These are phyloP conservation scores for Himalopsyche phryganea DNA, from an alignment of 1,140 invertebrate genomes.

Conservation along the genomic window DNA sequence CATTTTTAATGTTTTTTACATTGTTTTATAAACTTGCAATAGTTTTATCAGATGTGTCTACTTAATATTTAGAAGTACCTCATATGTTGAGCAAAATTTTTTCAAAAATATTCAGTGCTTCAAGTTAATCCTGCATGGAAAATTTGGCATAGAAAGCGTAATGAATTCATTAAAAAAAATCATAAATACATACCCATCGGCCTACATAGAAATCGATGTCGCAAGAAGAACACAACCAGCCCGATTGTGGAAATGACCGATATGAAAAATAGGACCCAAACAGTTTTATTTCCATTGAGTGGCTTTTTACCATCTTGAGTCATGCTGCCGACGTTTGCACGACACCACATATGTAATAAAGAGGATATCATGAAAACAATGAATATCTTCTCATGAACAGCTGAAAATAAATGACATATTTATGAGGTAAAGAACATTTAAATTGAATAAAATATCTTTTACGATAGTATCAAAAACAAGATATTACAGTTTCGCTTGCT, in stretches of 20 bases:
- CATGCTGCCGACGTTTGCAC: constrained; percentile 48
- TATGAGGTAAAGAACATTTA: not conserved
- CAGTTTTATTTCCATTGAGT: constrained; percentile 45
- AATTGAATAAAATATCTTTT: no score
- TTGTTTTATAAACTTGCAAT: no score
- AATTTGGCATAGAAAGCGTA: no score
- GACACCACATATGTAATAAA: constrained; percentile 76
- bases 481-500: no score
- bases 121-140: no score
- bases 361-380: constrained; percentile 88
- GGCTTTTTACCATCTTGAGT: constrained; percentile 41
- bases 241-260: constrained; percentile 77
- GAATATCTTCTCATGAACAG: constrained; percentile 89
- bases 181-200: constrained; percentile 71
- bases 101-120: no score
- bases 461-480: no score
- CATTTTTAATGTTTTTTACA: no score
- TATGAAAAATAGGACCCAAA: constrained; percentile 65
- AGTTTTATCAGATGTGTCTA: no score
- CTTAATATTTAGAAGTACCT: no score
- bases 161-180: not conserved
- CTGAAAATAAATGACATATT: constrained; percentile 56
- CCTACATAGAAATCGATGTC: constrained; percentile 82
- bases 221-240: constrained; percentile 80
- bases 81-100: no score